Evolutionary conservation across 2,113 vertebrate genomes (phyloP), one percentile per base, ranked within the genome.

Genomic region (Gavialis gangeticus): DNA sequence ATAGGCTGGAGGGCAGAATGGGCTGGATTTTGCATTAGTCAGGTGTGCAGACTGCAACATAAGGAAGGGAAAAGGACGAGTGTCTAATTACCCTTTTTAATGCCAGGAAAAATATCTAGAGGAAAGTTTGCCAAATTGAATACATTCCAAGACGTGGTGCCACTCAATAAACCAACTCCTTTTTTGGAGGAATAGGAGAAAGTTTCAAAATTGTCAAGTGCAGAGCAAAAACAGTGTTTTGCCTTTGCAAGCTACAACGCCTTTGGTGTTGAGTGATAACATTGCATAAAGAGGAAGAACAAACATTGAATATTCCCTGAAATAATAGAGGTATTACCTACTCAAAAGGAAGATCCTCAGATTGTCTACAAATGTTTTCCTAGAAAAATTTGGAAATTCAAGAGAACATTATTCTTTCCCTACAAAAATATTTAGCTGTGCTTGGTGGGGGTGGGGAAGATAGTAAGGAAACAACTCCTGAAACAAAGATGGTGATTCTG

Each of bases 401-500:
- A 85, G 64, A 86, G 64, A 95, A 60, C 56, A 82, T 71, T 76
- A 80, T 84, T 76, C 80, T 92, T 94, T 80, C 81, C 88, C 88
- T 87, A 28, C 22, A 73, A 73, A 46, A 62, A 46, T 37, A 11
- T 73, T 73, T 12, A 24, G 79, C 88, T 79, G n/a, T 57, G 91
- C 90, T 25, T 69, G 73, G 76, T 84, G 93, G 89, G 64, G 80
- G 87, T 89, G 76, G 28, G 3, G n/a, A 25, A 81, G 60, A 46
- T 63, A 76, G 24, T 28, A 77, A 80, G 88, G 77, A 87, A 97
- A 87, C 57, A 85, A 62, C 90, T 55, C 18, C 3, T 85, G 90
- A 88, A 95, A 96, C 91, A 95, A 96, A 95, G 94, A 73, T 94
- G 27, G 75, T 95, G 88, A 82, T 87, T 96, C 88, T 95, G 93